phyloP scores from a whole-genome alignment of 2,888 invertebrate genomes.

The Melieria omissa region DNA sequence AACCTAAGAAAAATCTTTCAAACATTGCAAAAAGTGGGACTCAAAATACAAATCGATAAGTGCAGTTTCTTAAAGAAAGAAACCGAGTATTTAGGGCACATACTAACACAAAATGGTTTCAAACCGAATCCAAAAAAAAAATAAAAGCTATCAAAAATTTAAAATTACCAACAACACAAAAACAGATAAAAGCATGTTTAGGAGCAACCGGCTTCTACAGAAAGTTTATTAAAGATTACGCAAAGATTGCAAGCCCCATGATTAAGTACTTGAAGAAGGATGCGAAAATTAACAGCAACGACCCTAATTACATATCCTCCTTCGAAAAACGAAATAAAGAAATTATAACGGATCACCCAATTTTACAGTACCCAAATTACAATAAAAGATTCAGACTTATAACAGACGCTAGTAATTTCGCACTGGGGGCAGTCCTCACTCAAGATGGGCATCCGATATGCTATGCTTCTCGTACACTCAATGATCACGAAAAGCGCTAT shows the following conservation, averaged over 20 bases:
- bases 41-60: background rate
- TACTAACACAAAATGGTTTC: conserved; percentile 12
- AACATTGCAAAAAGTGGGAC: background rate
- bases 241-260: conserved; percentile 47
- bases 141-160: conserved; percentile 16
- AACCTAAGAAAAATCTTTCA: background rate
- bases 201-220: too few species aligned
- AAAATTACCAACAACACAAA: conserved; percentile 15
- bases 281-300: background rate
- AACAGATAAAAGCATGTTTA: conserved; percentile 17
- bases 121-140: conserved; percentile 12
- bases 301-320: background rate
- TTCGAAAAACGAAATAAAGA: background rate
- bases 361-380: too few species aligned
- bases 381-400: too few species aligned
- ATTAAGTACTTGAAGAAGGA: background rate
- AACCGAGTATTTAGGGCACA: conserved; percentile 14
- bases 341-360: too few species aligned
- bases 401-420: too few species aligned
- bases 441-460: too few species aligned
- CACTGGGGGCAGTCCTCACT: too few species aligned
- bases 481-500: too few species aligned
- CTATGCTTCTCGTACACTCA: too few species aligned
- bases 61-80: conserved; percentile 16
- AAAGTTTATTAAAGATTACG: conserved; percentile 22